Conservation (phyloP, 2,797 vertebrate genomes). For the Chaetodon trifasciatus region DNA sequence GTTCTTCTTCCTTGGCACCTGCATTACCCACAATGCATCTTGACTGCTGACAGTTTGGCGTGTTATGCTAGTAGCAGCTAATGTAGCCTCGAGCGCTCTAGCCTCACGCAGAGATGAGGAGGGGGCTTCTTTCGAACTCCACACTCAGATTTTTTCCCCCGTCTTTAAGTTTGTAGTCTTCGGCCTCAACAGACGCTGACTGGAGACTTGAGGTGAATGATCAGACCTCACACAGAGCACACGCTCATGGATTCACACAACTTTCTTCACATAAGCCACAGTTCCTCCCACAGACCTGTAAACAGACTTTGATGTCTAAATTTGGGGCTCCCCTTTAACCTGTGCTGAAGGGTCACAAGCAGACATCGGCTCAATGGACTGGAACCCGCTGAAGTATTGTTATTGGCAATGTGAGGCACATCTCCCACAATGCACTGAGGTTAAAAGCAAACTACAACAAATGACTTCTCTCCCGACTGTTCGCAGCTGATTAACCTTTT, state of each 20-base stretch:
- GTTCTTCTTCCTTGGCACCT: neutral
- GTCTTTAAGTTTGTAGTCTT: neutral
- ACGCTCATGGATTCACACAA: neutral
- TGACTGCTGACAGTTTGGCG: neutral
- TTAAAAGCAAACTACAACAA: neutral
- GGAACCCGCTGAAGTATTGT: neutral
- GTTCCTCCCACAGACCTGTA: neutral
- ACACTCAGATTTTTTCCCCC: neutral
- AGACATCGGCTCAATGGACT: neutral
- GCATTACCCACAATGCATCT: neutral
- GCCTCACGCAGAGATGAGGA: neutral
- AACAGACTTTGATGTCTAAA: neutral
- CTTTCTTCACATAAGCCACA: neutral
- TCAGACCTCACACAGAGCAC: no score
- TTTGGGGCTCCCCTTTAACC: neutral
- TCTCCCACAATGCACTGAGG: neutral
- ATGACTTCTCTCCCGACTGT: neutral
- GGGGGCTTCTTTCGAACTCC: neutral
- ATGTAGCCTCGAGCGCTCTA: neutral
- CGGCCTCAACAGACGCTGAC: no score
- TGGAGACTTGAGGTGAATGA: neutral
- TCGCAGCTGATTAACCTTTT: neutral
- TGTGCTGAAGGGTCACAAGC: neutral
- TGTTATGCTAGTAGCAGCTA: neutral
- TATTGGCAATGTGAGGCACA: neutral